Evolutionary conservation across 2,113 vertebrate genomes (phyloP).

Genomic region (Corythornis vintsioides): DNA sequence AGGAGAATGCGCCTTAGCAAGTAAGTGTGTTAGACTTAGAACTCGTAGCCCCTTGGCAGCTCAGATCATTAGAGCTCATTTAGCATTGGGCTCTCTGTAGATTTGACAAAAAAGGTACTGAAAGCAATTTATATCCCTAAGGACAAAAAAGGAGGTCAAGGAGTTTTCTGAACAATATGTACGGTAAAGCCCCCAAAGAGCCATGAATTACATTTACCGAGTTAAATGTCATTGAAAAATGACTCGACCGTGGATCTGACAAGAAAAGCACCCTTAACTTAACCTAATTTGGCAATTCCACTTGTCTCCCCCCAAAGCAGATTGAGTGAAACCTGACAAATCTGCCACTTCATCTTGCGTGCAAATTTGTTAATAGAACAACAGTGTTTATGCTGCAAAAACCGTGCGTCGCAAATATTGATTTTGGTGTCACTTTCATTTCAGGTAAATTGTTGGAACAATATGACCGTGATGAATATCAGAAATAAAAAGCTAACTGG

Average conservation of each 20-base stretch:
- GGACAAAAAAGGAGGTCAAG: slow-evolving; percentile 80
- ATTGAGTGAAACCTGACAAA: slow-evolving; percentile 56
- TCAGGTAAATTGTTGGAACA: slow-evolving; percentile 89
- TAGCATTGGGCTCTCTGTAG: slow-evolving; percentile 68
- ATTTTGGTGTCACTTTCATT: slow-evolving; percentile 84
- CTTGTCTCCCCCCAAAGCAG: slow-evolving; percentile 57
- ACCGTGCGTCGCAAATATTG: slow-evolving; percentile 83
- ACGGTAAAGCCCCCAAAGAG: slow-evolving; percentile 69
- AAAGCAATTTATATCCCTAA: slow-evolving; percentile 74
- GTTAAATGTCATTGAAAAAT: slow-evolving; percentile 85
- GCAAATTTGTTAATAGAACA: slow-evolving; percentile 76
- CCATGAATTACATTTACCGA: slow-evolving; percentile 77
- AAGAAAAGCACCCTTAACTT: slow-evolving; percentile 82
- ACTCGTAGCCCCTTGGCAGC: slow-evolving; percentile 53
- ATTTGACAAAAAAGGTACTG: slow-evolving; percentile 73
- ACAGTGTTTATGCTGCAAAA: slow-evolving; percentile 89
- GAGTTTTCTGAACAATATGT: slow-evolving; percentile 76
- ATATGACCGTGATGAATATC: slow-evolving; percentile 87
- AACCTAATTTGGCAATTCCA: slow-evolving; percentile 85
- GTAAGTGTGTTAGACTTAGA: neutral
- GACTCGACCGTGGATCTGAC: slow-evolving; percentile 79
- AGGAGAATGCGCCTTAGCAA: slow-evolving; percentile 47
- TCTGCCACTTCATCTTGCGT: slow-evolving; percentile 58
- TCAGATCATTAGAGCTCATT: slow-evolving; percentile 78
- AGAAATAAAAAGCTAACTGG: slow-evolving; percentile 79